A percentile compares a stretch with the other conserved stretches of the same genome.
phyloP scores from a whole-genome alignment of 2,113 vertebrate species.

The Vidua macroura region DNA sequence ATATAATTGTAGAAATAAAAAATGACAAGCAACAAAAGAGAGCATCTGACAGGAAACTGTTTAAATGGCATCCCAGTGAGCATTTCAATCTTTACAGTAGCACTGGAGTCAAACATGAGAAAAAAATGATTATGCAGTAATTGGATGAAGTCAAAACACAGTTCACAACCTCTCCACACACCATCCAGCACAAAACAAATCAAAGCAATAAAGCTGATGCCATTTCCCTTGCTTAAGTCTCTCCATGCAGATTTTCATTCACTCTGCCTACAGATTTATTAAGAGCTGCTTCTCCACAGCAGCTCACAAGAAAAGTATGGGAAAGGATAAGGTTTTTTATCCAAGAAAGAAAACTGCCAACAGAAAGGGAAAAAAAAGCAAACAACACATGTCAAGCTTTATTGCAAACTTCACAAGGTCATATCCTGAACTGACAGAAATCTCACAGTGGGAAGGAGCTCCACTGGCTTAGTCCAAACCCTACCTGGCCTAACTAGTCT shows the following conservation, averaged over 20 bases:
- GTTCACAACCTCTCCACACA: slow-evolving; percentile 12
- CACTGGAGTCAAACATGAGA: not conserved
- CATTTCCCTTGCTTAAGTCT: not conserved
- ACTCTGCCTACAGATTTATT: not conserved
- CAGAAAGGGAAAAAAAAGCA: not conserved
- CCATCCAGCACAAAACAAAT: not conserved
- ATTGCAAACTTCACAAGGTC: not conserved
- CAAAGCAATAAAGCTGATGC: slow-evolving; percentile 14
- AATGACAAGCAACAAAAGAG: slow-evolving; percentile 42
- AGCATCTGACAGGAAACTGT: slow-evolving; percentile 20
- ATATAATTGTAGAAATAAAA: slow-evolving; percentile 58
- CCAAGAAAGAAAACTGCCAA: not conserved
- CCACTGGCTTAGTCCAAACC: not conserved
- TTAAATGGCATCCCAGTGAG: not conserved
- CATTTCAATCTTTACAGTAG: slow-evolving; percentile 24
- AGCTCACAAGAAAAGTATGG: not conserved
- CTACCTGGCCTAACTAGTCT: not conserved
- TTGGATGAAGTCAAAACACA: slow-evolving; percentile 35
- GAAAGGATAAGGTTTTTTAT: not conserved
- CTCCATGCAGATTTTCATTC: not conserved
- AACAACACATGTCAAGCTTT: not conserved
- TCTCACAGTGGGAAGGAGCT: not conserved
- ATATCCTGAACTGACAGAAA: not conserved
- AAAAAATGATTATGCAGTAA: slow-evolving; percentile 31
- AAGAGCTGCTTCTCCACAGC: not conserved